phyloP scores from a whole-genome alignment of 2,113 vertebrate species.

The Anhinga rufa region DNA sequence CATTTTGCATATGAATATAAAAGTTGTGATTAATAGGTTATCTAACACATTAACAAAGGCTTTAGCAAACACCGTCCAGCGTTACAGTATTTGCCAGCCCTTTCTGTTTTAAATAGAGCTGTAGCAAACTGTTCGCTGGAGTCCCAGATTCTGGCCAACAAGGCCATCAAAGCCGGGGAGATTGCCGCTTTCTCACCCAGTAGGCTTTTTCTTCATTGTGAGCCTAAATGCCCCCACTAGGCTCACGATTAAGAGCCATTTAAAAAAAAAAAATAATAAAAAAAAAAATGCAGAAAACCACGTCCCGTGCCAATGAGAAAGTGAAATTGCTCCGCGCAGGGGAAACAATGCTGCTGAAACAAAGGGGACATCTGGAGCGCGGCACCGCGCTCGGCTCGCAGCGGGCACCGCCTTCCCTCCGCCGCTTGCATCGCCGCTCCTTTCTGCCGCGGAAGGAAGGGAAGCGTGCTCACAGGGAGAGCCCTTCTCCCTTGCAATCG shows the following conservation, averaged over 20 bases:
- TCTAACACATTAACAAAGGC: constrained; percentile 26
- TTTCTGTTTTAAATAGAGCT: constrained; percentile 43
- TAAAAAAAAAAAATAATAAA: background rate
- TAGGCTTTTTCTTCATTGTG: constrained; percentile 30
- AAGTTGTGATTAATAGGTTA: constrained; percentile 59
- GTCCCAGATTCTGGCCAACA: constrained; percentile 36
- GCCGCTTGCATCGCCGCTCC: background rate
- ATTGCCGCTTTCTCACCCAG: constrained; percentile 36
- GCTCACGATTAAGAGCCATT: constrained; percentile 16
- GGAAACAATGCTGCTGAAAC: background rate
- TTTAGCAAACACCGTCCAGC: background rate
- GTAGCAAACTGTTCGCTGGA: background rate
- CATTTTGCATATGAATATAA: constrained; percentile 51
- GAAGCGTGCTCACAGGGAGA: rapidly evolving
- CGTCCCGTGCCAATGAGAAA: background rate
- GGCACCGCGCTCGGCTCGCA: background rate
- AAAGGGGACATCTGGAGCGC: constrained; percentile 46
- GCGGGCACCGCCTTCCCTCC: background rate
- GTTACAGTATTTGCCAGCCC: background rate
- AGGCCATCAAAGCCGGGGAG: constrained; percentile 43
- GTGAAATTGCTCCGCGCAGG: background rate
- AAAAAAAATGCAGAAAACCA: background rate
- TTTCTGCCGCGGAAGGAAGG: background rate
- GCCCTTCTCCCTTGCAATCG: background rate
- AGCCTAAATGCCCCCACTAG: constrained; percentile 33